A percentile compares a stretch with the other conserved stretches of the same genome.
Evolutionary conservation across 2,113 vertebrate species (phyloP).

Genomic region (Leptocoma aspasia): DNA sequence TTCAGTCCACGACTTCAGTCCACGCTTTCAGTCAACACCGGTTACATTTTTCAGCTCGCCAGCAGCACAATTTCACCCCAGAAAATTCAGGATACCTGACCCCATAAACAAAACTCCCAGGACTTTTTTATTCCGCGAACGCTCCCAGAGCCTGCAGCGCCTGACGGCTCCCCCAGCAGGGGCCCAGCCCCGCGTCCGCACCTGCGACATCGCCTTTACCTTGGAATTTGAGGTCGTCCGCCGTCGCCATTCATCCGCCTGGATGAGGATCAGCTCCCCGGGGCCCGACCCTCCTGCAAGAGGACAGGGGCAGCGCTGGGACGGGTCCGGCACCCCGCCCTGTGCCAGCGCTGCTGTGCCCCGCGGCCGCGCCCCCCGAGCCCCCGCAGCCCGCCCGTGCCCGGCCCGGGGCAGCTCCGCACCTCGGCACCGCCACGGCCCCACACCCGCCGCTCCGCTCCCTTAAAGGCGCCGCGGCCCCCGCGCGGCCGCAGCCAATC

Average conservation of each 20-base stretch:
- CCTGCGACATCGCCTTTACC: slow-evolving; percentile 47
- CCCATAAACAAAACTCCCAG: fast-evolving
- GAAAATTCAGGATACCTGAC: fast-evolving
- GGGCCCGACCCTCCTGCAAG: not conserved
- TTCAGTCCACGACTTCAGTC: not conserved
- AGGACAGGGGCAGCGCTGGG: not conserved
- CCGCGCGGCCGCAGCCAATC: not conserved
- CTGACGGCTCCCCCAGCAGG: fast-evolving
- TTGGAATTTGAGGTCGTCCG: slow-evolving; percentile 79
- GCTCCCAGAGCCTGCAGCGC: not conserved
- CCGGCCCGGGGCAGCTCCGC: not conserved
- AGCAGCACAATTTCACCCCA: fast-evolving
- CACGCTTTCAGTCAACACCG: not conserved
- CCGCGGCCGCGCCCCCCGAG: not conserved
- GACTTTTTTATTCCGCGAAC: fast-evolving
- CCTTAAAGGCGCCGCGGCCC: not conserved
- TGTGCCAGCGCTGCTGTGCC: not conserved
- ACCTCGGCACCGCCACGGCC: not conserved
- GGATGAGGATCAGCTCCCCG: not conserved
- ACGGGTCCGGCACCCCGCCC: not conserved
- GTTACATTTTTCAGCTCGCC: not conserved
- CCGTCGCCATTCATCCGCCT: slow-evolving; percentile 72
- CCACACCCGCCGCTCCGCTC: not conserved
- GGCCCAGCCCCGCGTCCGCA: not conserved
- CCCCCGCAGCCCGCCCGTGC: not conserved